Conservation (phyloP, 2,888 invertebrate genomes). For the Sminthurides aquaticus region DNA sequence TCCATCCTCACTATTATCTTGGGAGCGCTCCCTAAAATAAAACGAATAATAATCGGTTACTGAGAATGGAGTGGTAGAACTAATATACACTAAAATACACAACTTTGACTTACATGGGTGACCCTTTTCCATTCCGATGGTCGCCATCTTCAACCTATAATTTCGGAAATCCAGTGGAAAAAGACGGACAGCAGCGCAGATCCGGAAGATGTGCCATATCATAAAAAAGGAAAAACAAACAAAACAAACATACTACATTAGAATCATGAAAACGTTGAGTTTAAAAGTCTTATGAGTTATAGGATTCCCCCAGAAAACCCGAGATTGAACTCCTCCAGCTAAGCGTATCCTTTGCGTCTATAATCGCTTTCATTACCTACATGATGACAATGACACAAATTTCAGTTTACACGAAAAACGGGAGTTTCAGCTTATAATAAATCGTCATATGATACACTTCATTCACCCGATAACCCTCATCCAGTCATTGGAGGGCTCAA, state of each 20-base stretch:
- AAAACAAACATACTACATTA: not conserved
- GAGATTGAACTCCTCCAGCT: not conserved
- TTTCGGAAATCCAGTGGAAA: too few species aligned
- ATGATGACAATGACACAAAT: not conserved
- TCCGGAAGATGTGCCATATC: too few species aligned
- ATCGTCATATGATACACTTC: too few species aligned
- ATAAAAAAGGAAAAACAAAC: not conserved
- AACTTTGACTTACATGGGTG: constrained; percentile 27
- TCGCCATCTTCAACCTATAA: constrained; percentile 35
- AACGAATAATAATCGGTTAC: too few species aligned
- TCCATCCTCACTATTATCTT: constrained; percentile 48
- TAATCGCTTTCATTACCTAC: not conserved
- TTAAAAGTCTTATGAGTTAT: too few species aligned
- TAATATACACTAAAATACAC: too few species aligned
- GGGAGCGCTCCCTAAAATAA: constrained; percentile 50
- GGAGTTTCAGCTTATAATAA: too few species aligned
- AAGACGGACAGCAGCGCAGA: not conserved
- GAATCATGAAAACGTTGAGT: too few species aligned
- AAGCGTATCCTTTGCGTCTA: not conserved
- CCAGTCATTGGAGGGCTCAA: not conserved
- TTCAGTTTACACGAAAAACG: not conserved
- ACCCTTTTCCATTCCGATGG: constrained; percentile 36
- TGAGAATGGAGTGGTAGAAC: too few species aligned
- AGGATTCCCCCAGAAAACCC: too few species aligned
- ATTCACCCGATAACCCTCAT: not conserved